Evolutionary conservation across 2,113 vertebrate species (phyloP).

Genomic region (Formicarius rufipectus): DNA sequence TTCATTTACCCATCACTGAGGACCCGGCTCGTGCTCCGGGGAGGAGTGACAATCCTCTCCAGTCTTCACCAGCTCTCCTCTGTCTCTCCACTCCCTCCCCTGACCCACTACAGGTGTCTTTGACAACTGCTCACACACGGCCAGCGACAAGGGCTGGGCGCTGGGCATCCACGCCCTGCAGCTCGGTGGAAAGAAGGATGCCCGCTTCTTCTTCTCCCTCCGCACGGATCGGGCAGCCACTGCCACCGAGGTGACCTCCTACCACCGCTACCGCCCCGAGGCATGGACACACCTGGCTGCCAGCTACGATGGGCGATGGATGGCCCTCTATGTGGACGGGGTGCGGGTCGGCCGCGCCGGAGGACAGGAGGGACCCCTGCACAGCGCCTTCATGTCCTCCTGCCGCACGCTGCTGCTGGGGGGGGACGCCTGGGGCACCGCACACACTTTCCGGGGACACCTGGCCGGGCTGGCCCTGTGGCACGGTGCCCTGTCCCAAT

Average conservation of each 20-base stretch:
- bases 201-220: conserved; percentile 91
- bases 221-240: conserved; percentile 86
- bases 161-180: conserved; percentile 86
- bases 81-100: background rate
- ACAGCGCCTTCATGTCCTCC: conserved; percentile 88
- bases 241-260: conserved; percentile 78
- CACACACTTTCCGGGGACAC: conserved; percentile 84
- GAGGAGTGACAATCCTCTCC: background rate
- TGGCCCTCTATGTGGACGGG: conserved; percentile 88
- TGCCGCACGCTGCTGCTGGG: conserved; percentile 89
- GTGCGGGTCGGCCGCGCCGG: conserved; percentile 81
- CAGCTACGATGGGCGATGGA: conserved; percentile 84
- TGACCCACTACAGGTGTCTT: conserved; percentile 81
- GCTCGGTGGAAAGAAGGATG: conserved; percentile 78
- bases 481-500: conserved; percentile 73
- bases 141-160: conserved; percentile 92
- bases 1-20: accelerated
- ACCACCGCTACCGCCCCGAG: conserved; percentile 78
- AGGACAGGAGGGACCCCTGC: conserved; percentile 83
- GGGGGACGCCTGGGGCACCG: conserved; percentile 80
- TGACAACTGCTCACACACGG: conserved; percentile 90
- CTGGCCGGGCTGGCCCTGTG: conserved; percentile 83
- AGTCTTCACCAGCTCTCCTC: background rate
- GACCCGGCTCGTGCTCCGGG: accelerated
- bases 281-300: conserved; percentile 88